A percentile compares a stretch with the other conserved stretches of the same genome.
These are phyloP conservation scores for Eucidaris tribuloides DNA, from an alignment of 35 echinoderm and acorn worm species.

Conservation along the genomic window DNA sequence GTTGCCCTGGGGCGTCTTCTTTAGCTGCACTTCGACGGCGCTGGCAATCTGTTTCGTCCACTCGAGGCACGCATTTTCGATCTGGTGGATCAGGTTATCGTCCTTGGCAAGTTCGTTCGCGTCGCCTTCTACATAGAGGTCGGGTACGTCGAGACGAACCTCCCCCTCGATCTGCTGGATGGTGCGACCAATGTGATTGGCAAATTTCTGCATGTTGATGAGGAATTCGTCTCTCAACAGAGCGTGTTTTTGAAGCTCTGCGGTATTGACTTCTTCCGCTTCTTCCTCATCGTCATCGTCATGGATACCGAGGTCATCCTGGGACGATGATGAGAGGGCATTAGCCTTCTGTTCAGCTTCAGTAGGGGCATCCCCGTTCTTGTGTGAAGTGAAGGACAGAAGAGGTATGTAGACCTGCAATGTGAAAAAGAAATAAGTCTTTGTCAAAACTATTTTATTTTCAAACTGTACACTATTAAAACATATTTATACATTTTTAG, in stretches of 20 bases:
- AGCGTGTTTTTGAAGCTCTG: constrained; percentile 61
- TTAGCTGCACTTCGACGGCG: constrained; percentile 82
- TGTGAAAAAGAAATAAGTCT: background rate
- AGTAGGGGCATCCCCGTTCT: constrained; percentile 78
- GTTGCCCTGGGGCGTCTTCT: constrained; percentile 94
- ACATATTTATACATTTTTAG: too few species aligned
- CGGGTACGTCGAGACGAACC: constrained; percentile 81
- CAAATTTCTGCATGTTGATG: constrained; percentile 99
- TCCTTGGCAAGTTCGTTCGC: constrained; percentile 81
- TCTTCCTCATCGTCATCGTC: constrained; percentile 44
- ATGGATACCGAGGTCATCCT: constrained; percentile 37
- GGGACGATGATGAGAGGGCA: constrained; percentile 53
- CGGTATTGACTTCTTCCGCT: constrained; percentile 53
- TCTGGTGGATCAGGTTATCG: constrained; percentile 67
- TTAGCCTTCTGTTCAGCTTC: constrained; percentile 59
- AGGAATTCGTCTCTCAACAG: constrained; percentile 93
- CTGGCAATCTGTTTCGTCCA: constrained; percentile 94
- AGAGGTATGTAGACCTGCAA: constrained; percentile 95
- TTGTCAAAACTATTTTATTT: background rate
- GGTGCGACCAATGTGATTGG: constrained; percentile 79
- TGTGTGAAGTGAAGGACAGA: constrained; percentile 91
- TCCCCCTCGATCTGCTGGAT: constrained; percentile 99
- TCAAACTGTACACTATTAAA: too few species aligned
- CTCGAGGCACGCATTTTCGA: constrained; percentile 80
- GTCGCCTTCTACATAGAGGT: constrained; percentile 68